Evolutionary conservation across 2,113 vertebrate species (phyloP), one percentile per base, ranked within the genome.

Genomic region (Neolamprologus devosi): DNA sequence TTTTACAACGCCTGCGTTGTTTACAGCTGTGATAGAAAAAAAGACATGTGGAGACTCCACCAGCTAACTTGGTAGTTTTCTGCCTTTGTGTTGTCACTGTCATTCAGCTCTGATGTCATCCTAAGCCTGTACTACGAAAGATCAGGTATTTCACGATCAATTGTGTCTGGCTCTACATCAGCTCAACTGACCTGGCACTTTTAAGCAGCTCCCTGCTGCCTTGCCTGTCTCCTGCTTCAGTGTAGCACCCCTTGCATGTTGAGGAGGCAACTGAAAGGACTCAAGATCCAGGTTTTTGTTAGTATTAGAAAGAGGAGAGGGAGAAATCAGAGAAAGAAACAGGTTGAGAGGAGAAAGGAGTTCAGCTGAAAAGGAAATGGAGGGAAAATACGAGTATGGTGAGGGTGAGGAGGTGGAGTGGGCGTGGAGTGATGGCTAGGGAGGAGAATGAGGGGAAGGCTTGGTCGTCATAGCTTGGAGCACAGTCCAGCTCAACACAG

Each of bases 311-410:
- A 92, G 79, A 92, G 90, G 83, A 90, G 81, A 80, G 81, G 45
- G 88, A 88, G 83, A 82, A 88, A 90, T 88, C 14, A 51, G 83
- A 90, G 42, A 91, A 63, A 87, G 85, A 82, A 87, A 80, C 42
- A 28, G 17, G 37, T 17, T 3, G 16, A 42, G 14, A 55, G 49
- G 80, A 70, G 30, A 57, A 68, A 37, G 5, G 28, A 81, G 57
- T 86, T 97, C 97, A 97, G 87, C 96, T 95, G 42, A 96, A 96
- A 45, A 97, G 92, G 33, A 97, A 88, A 85, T 95, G 95, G n/a
- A 97, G 79, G 55, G 90, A 93, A 12, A 96, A 80, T 17, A 92
- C 45, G 19, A 95, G 3, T 16, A 91, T 11, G 65, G 83, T 93
- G 57, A 95, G 30, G 33, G 35, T 80, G 51, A 96, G 65, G 54